These are phyloP conservation scores for Metopia argyrocephala DNA, from an alignment of 2,888 invertebrate species.

Conservation along the genomic window DNA sequence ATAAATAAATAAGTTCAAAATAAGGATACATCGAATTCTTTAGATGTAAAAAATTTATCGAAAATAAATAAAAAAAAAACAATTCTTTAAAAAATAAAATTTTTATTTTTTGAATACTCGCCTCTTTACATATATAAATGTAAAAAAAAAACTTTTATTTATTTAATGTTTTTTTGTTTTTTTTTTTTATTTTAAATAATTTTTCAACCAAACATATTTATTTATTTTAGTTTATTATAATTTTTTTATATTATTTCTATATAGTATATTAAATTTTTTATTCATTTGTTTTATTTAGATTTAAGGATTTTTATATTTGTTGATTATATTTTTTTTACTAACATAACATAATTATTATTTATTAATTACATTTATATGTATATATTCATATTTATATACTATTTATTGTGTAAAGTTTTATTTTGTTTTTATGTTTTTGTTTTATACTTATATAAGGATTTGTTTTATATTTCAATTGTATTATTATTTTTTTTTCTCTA, in stretches of 20 bases:
- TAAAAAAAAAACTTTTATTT: background rate
- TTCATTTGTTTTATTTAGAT: conserved; percentile 21
- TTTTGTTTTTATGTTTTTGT: conserved; percentile 30
- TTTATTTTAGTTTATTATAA: background rate
- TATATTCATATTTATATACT: conserved; percentile 38
- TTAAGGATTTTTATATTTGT: no score
- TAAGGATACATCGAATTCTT: no score
- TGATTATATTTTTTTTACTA: conserved; percentile 37
- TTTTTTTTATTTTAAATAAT: conserved; percentile 58
- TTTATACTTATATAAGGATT: conserved; percentile 26
- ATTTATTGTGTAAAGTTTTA: conserved; percentile 19
- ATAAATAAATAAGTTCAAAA: no score
- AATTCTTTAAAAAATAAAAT: background rate
- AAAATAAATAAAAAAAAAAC: background rate
- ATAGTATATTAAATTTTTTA: conserved; percentile 45
- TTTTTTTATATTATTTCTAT: conserved; percentile 20
- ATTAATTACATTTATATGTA: conserved; percentile 53
- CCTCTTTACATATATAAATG: background rate
- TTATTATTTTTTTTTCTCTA: conserved; percentile 31
- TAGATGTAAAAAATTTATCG: no score
- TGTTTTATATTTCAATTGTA: no score
- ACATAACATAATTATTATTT: conserved; percentile 52
- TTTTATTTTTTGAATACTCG: background rate
- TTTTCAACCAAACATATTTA: conserved; percentile 54
- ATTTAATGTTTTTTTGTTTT: conserved; percentile 1